A percentile compares a stretch with the other conserved stretches of the same genome.
Evolutionary conservation across 1,140 invertebrate species (phyloP).

Genomic region (Scaptomyza pallida): DNA sequence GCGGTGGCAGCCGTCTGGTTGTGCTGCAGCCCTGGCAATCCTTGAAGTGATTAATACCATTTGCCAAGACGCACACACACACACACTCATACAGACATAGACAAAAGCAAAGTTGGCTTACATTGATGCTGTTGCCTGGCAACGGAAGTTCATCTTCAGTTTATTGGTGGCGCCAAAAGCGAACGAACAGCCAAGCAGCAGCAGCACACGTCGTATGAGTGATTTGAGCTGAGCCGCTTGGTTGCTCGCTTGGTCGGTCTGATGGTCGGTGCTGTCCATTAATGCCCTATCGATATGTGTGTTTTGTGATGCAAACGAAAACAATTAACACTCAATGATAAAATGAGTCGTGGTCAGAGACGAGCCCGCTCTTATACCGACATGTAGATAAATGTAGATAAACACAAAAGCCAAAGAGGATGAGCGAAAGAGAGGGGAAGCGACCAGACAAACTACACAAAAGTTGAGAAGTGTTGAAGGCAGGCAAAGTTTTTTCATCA

Average conservation of each 20-base stretch:
- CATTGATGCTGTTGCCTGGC: constrained; percentile 1
- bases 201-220: constrained; percentile 52
- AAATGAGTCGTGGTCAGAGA: constrained; percentile 58
- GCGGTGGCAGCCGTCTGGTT: too few relatives aligned
- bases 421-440: not conserved
- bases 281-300: constrained; percentile 70
- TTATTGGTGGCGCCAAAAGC: constrained; percentile 67
- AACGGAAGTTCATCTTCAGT: constrained; percentile 74
- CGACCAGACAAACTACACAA: constrained; percentile 66
- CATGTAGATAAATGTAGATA: constrained; percentile 20
- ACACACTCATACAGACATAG: too few relatives aligned
- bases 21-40: constrained; percentile 6
- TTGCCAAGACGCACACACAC: constrained; percentile 42
- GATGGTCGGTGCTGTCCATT: constrained; percentile 42
- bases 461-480: constrained; percentile 80
- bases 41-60: constrained; percentile 74
- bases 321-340: constrained; percentile 80
- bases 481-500: constrained; percentile 82
- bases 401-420: not conserved
- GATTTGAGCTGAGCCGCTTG: constrained; percentile 8
- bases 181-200: constrained; percentile 9
- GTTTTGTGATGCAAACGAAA: constrained; percentile 78
- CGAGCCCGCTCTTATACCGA: constrained; percentile 7
- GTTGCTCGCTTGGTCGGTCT: not conserved
- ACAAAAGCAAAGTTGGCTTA: constrained; percentile 33